phyloP scores from a whole-genome alignment of 2,888 invertebrate genomes.

The Scaptomyza flava region DNA sequence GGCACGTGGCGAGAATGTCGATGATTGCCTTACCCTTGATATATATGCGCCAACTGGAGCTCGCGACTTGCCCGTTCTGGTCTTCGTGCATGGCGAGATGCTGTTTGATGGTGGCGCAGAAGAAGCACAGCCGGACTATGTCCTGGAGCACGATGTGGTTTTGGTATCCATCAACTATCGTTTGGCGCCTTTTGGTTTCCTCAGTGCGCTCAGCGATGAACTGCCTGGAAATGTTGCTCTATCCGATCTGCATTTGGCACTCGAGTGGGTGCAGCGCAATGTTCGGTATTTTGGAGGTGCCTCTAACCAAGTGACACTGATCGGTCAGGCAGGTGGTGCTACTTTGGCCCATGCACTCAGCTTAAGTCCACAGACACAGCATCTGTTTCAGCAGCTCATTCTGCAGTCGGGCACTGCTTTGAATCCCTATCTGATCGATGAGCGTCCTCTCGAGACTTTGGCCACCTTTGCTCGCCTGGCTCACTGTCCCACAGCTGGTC shows the following conservation, averaged over 20 bases:
- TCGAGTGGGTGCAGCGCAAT: conserved; percentile 85
- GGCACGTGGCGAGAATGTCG: conserved; percentile 72
- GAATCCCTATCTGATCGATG: conserved; percentile 85
- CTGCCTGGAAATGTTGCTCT: conserved; percentile 86
- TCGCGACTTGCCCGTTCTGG: conserved; percentile 82
- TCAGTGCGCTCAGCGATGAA: conserved; percentile 85
- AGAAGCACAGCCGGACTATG: conserved; percentile 83
- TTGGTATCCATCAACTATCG: conserved; percentile 85
- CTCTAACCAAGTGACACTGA: conserved; percentile 84
- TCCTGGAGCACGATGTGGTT: conserved; percentile 85
- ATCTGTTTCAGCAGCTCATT: conserved; percentile 85
- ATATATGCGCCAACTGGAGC: conserved; percentile 77
- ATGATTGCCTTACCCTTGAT: conserved; percentile 81
- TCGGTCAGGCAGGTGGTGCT: conserved; percentile 86
- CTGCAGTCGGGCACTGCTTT: conserved; percentile 86
- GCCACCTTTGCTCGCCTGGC: conserved; percentile 82
- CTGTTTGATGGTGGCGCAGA: conserved; percentile 83
- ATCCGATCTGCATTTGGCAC: conserved; percentile 85
- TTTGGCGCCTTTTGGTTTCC: conserved; percentile 85
- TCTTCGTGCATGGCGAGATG: conserved; percentile 85
- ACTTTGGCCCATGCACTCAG: conserved; percentile 85
- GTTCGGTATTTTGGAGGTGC: conserved; percentile 85
- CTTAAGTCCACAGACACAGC: conserved; percentile 82
- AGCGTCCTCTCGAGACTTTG: conserved; percentile 82
- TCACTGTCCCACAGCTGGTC: conserved; percentile 70